These are phyloP conservation scores for Pachyseris speciosa DNA, from an alignment of 64 coral and sea anemone genomes.

Conservation along the genomic window DNA sequence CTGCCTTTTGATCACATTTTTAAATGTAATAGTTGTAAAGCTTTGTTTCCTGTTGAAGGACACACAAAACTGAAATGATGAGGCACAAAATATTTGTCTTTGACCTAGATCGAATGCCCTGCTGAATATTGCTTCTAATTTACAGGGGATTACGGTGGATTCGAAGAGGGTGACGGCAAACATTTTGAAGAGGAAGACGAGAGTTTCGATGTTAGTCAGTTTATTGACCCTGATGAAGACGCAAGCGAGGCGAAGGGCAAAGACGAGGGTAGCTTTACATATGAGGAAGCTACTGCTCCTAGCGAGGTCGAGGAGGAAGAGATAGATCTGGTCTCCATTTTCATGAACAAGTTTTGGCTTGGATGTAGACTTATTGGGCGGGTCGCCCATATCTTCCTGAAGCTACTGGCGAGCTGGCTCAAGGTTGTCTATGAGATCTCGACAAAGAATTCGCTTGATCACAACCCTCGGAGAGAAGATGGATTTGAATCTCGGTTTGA, in stretches of 20 bases:
- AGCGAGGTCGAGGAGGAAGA: conserved; percentile 13
- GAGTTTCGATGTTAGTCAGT: background rate
- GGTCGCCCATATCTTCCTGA: background rate
- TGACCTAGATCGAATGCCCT: no score
- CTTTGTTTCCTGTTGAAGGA: no score
- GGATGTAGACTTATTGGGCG: no score
- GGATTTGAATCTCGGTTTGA: background rate
- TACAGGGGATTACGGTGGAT: background rate
- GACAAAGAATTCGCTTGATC: no score
- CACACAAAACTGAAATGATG: no score
- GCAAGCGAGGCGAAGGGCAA: background rate
- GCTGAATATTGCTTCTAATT: no score
- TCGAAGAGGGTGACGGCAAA: background rate
- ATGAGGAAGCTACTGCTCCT: background rate
- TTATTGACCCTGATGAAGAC: background rate
- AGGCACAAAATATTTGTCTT: no score
- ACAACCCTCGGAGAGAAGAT: background rate
- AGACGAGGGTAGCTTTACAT: background rate
- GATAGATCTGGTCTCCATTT: conserved; percentile 44
- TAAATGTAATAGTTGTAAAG: no score
- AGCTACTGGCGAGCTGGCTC: background rate
- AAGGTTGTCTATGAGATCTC: no score
- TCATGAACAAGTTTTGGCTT: no score
- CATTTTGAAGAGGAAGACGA: background rate
- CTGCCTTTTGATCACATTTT: no score